Percentiles rank a stretch among this genome's conserved stretches.
Evolutionary conservation across 2,888 invertebrate species (phyloP).

Genomic region (Syrphus vitripennis): DNA sequence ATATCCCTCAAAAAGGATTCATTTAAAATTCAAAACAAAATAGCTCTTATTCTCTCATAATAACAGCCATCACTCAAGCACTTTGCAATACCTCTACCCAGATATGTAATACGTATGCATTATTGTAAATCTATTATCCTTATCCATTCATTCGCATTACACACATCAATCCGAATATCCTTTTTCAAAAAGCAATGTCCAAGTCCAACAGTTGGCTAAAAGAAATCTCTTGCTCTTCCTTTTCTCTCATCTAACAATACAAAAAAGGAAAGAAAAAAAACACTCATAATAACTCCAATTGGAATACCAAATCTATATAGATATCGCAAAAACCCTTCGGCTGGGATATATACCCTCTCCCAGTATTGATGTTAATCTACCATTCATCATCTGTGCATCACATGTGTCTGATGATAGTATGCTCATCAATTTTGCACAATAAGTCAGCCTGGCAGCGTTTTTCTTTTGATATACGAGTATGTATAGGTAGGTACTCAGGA

Average conservation of each 20-base stretch:
- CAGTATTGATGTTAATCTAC: slow-evolving; percentile 14
- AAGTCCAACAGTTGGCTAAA: slow-evolving; percentile 7
- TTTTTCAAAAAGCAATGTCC: background rate
- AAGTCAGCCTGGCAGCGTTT: slow-evolving; percentile 21
- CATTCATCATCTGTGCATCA: slow-evolving; percentile 22
- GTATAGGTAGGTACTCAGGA: background rate
- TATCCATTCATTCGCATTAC: background rate
- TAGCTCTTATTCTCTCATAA: background rate
- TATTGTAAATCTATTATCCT: slow-evolving; percentile 2
- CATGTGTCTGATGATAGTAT: slow-evolving; percentile 4
- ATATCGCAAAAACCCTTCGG: background rate
- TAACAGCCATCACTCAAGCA: background rate
- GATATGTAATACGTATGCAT: too few relatives aligned
- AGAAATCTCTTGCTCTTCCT: background rate
- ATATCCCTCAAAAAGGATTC: background rate
- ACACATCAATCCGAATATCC: slow-evolving; percentile 1
- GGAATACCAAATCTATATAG: background rate
- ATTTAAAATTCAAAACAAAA: background rate
- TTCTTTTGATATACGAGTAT: background rate
- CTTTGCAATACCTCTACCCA: too few relatives aligned
- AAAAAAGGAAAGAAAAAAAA: too few relatives aligned
- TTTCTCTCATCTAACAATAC: background rate
- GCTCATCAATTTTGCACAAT: slow-evolving; percentile 3
- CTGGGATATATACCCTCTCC: background rate
- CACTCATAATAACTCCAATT: background rate